These are phyloP conservation scores for Zosterops japonicus DNA, from an alignment of 2,113 vertebrate species.

Conservation along the genomic window DNA sequence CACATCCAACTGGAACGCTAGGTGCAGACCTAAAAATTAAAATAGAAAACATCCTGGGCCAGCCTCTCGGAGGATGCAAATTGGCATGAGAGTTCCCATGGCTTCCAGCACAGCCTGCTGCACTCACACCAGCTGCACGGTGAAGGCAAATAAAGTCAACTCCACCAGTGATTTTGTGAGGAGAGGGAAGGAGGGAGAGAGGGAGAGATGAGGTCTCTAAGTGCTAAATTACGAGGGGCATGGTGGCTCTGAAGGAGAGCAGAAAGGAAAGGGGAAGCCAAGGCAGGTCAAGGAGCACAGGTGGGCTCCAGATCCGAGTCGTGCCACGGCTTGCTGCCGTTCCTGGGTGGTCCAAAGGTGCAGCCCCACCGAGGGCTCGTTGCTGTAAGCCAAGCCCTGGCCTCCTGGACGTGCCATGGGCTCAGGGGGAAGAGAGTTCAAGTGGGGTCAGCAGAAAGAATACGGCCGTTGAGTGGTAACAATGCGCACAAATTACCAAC, in stretches of 20 bases:
- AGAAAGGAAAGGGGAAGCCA: neutral
- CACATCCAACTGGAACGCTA: conserved; percentile 31
- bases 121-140: neutral
- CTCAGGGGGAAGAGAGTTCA: neutral
- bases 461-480: conserved; percentile 19
- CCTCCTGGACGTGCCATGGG: neutral
- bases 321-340: neutral
- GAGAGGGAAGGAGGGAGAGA: neutral
- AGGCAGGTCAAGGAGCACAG: conserved; percentile 35
- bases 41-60: conserved; percentile 56
- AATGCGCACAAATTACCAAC: conserved; percentile 9
- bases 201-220: neutral
- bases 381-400: conserved; percentile 3
- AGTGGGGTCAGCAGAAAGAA: conserved; percentile 39
- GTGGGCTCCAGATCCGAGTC: conserved; percentile 21
- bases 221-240: neutral
- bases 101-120: neutral
- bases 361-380: neutral
- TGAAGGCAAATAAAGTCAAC: neutral
- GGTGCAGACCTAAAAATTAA: conserved; percentile 53
- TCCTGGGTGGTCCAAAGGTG: conserved; percentile 62
- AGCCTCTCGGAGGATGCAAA: conserved; percentile 14
- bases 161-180: neutral
- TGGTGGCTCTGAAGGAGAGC: neutral
- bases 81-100: conserved; percentile 16